Evolutionary conservation across 2,888 invertebrate genomes (phyloP).

Genomic region (Bhutanitis thaidina): DNA sequence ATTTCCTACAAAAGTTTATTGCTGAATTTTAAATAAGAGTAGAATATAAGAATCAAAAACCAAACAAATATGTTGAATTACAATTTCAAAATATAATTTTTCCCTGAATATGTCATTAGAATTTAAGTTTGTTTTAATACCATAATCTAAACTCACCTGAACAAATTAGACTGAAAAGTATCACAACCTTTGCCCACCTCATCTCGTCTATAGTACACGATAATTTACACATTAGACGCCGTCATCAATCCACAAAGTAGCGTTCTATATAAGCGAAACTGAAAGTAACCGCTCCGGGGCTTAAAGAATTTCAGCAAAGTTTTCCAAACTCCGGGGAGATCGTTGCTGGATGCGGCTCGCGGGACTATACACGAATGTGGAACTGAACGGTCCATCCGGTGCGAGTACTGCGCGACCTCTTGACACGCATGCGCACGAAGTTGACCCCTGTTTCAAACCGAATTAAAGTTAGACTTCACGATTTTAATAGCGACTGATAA

Average conservation of each 20-base stretch:
- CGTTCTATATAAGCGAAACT: slow-evolving; percentile 22
- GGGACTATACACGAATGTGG: slow-evolving; percentile 37
- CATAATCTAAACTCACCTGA: slow-evolving; percentile 45
- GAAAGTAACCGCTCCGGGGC: slow-evolving; percentile 15
- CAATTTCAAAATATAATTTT: too few relatives aligned
- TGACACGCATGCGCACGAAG: slow-evolving; percentile 58
- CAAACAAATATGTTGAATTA: too few relatives aligned
- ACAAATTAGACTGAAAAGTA: slow-evolving; percentile 45
- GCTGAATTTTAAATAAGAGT: too few relatives aligned
- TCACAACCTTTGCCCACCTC: slow-evolving; percentile 49
- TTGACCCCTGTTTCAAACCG: slow-evolving; percentile 28
- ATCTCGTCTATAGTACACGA: slow-evolving; percentile 42
- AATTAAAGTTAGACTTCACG: slow-evolving; percentile 28
- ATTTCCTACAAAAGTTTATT: too few relatives aligned
- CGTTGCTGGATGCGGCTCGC: slow-evolving; percentile 38
- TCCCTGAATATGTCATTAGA: too few relatives aligned
- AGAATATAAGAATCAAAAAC: too few relatives aligned
- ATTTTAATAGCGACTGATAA: slow-evolving; percentile 23
- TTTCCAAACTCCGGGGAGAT: slow-evolving; percentile 37
- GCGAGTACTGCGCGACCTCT: slow-evolving; percentile 40
- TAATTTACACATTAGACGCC: slow-evolving; percentile 43
- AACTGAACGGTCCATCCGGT: slow-evolving; percentile 44
- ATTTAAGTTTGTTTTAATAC: too few relatives aligned
- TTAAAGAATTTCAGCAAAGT: slow-evolving; percentile 36
- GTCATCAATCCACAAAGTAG: slow-evolving; percentile 34